phyloP scores from a whole-genome alignment of 1,140 invertebrate genomes.

The Hetaerina americana region DNA sequence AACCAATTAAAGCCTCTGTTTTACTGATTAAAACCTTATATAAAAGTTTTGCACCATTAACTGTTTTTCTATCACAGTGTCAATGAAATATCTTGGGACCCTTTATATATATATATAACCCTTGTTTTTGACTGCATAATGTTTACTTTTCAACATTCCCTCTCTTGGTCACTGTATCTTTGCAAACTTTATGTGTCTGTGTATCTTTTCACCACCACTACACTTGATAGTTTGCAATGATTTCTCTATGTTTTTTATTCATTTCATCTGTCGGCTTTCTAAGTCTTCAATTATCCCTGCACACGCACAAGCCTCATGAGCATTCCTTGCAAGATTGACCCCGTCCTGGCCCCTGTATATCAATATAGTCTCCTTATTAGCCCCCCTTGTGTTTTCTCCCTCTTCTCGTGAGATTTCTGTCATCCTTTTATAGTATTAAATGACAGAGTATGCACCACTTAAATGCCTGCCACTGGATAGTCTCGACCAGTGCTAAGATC shows the following conservation, averaged over 20 bases:
- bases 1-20: neutral
- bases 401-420: neutral
- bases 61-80: neutral
- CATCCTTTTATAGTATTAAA: neutral
- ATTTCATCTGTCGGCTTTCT: neutral
- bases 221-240: neutral
- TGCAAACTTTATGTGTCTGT: neutral
- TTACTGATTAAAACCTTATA: neutral
- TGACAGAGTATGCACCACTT: neutral
- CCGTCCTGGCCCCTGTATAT: no score
- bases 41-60: neutral
- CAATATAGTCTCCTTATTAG: neutral
- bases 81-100: neutral
- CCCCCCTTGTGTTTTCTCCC: neutral
- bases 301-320: neutral
- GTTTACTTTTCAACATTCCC: neutral
- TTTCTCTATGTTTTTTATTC: constrained; percentile 1
- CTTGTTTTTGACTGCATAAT: neutral
- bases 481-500: neutral
- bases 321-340: neutral
- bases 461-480: neutral
- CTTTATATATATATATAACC: no score
- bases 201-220: neutral
- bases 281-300: neutral
- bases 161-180: neutral